These are phyloP conservation scores for Nomada flava DNA, from an alignment of 2,888 invertebrate species.

Conservation along the genomic window DNA sequence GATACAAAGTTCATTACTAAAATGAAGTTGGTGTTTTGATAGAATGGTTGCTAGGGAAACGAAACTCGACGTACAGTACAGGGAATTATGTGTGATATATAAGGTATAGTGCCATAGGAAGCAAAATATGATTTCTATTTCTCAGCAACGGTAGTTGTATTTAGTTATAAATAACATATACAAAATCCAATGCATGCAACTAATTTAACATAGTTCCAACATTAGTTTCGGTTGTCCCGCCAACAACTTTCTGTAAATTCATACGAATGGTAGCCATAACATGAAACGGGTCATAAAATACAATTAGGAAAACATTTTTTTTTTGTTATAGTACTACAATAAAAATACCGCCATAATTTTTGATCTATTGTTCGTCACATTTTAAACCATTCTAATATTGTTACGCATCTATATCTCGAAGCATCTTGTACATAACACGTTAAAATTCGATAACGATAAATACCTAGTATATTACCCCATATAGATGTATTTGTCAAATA, in stretches of 20 bases:
- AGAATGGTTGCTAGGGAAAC: slow-evolving; percentile 53
- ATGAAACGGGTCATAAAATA: slow-evolving; percentile 17
- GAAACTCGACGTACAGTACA: not conserved
- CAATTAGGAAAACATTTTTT: slow-evolving; percentile 30
- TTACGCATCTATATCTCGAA: slow-evolving; percentile 23
- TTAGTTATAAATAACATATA: slow-evolving; percentile 26
- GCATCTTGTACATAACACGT: slow-evolving; percentile 20
- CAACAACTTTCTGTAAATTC: not conserved
- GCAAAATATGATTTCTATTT: slow-evolving; percentile 21
- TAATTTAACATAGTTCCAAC: slow-evolving; percentile 9
- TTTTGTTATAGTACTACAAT: slow-evolving; percentile 22
- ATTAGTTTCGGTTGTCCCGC: not conserved
- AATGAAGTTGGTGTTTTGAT: slow-evolving; percentile 41
- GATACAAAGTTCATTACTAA: slow-evolving; percentile 9
- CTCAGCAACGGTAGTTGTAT: not conserved
- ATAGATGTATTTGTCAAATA: slow-evolving; percentile 16
- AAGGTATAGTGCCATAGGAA: not conserved
- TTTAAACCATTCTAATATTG: slow-evolving; percentile 34
- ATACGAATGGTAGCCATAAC: not conserved
- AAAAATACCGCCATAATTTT: slow-evolving; percentile 33
- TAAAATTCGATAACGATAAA: slow-evolving; percentile 33
- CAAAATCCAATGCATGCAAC: slow-evolving; percentile 35
- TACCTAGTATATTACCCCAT: slow-evolving; percentile 22
- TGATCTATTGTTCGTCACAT: slow-evolving; percentile 19
- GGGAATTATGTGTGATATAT: slow-evolving; percentile 5